A percentile compares a stretch with the other conserved stretches of the same genome.
Conservation (phyloP, 2,113 vertebrate species). For the Emydocephalus ijimae region DNA sequence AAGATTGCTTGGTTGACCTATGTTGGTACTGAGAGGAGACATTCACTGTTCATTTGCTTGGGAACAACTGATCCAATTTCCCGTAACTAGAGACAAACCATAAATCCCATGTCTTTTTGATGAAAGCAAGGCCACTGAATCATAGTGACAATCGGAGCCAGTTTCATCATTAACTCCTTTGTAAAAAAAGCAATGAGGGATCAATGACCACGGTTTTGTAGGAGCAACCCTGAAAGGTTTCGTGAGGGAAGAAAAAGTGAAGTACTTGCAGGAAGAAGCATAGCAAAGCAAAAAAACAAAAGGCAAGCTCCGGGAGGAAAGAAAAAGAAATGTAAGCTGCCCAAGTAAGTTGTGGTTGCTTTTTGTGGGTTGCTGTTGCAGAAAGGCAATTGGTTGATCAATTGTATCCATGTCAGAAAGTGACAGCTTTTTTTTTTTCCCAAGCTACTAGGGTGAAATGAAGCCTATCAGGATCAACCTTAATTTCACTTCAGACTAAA, state of each 20-base stretch:
- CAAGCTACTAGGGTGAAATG: neutral
- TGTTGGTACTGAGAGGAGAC: neutral
- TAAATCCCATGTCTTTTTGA: neutral
- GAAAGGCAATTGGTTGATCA: neutral
- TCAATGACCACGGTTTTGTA: neutral
- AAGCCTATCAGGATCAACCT: neutral
- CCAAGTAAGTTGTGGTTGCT: neutral
- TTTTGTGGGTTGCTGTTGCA: neutral
- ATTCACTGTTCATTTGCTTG: neutral
- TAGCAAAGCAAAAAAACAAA: neutral
- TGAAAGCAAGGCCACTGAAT: neutral
- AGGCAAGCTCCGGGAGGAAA: neutral
- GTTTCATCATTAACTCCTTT: neutral
- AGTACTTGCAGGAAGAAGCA: neutral
- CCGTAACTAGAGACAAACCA: neutral
- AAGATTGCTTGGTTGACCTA: neutral
- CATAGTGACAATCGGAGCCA: neutral
- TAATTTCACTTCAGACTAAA: neutral
- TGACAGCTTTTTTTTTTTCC: neutral
- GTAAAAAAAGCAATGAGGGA: neutral
- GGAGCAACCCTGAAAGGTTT: constrained; percentile 30
- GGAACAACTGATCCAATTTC: neutral
- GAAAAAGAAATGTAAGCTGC: neutral
- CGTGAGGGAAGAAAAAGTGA: neutral
- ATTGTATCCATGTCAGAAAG: neutral